phyloP scores from a whole-genome alignment of 2,888 invertebrate genomes.

The Eledone cirrhosa region DNA sequence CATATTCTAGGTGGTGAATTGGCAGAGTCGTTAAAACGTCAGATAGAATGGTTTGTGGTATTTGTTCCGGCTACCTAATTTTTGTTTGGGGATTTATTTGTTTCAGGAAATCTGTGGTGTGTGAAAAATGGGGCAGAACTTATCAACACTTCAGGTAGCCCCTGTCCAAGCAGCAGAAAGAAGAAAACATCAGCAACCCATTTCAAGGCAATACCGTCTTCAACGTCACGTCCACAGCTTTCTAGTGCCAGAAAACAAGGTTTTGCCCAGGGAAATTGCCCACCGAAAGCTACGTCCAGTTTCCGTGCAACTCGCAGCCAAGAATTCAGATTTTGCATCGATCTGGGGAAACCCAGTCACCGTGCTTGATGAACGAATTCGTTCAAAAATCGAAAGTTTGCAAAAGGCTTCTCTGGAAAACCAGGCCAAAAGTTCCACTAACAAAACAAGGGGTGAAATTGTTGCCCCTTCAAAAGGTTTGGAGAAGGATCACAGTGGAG shows the following conservation, averaged over 20 bases:
- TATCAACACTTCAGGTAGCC: no score
- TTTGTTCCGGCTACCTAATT: no score
- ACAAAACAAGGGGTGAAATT: no score
- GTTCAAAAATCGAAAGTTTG: neutral
- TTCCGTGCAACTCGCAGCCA: neutral
- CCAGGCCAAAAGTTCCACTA: neutral
- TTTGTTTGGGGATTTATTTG: no score
- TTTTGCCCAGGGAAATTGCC: neutral
- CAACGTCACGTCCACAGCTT: conserved; percentile 18
- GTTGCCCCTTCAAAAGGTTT: neutral
- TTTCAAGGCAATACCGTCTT: no score
- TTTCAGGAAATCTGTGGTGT: neutral
- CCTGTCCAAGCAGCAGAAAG: no score
- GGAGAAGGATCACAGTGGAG: neutral
- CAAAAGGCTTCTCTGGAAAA: neutral
- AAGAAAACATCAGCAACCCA: no score
- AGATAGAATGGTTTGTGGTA: no score
- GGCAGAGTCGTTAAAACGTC: no score
- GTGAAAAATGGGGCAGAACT: no score
- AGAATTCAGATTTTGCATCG: conserved; percentile 17
- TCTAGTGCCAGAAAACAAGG: conserved; percentile 21
- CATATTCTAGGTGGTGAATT: no score
- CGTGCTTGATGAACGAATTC: neutral
- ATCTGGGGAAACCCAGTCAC: conserved; percentile 15
- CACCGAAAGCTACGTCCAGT: conserved; percentile 2